Evolutionary conservation across 2,888 invertebrate genomes (phyloP).

Genomic region (Nyleta sp.): DNA sequence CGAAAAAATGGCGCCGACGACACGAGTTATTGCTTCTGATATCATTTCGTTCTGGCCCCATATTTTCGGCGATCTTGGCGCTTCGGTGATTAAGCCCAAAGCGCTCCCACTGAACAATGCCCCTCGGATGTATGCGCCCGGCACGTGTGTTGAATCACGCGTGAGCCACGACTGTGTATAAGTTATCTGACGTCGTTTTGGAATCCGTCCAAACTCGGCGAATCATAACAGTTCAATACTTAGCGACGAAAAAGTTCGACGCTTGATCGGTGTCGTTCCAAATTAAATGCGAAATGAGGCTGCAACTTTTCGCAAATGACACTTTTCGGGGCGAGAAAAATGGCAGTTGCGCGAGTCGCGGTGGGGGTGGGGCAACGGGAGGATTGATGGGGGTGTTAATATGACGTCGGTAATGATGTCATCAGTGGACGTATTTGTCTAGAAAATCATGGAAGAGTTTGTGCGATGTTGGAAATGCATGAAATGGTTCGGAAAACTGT

Average conservation of each 20-base stretch:
- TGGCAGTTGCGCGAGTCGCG: constrained; percentile 9
- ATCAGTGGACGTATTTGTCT: no score
- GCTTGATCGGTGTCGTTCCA: constrained; percentile 34
- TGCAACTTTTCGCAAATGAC: neutral
- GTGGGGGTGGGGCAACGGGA: constrained; percentile 1
- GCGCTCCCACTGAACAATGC: constrained; percentile 63
- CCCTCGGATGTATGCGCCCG: constrained; percentile 65
- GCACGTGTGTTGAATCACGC: constrained; percentile 64
- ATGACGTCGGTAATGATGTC: neutral
- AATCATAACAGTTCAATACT: constrained; percentile 74
- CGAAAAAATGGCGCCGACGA: constrained; percentile 57
- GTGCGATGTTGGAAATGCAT: no score
- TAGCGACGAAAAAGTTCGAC: constrained; percentile 17
- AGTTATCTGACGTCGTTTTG: constrained; percentile 71
- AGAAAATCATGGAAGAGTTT: no score
- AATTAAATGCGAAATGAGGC: constrained; percentile 31
- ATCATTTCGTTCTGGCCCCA: constrained; percentile 66
- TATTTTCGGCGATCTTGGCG: constrained; percentile 70
- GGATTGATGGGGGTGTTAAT: constrained; percentile 32
- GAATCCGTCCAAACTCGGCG: constrained; percentile 69
- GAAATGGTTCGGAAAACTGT: no score
- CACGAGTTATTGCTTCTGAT: constrained; percentile 68
- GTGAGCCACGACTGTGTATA: constrained; percentile 68
- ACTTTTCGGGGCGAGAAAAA: neutral
- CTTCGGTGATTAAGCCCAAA: constrained; percentile 67